Conservation (phyloP, 1,140 invertebrate species). For the Drosophila mayri region DNA sequence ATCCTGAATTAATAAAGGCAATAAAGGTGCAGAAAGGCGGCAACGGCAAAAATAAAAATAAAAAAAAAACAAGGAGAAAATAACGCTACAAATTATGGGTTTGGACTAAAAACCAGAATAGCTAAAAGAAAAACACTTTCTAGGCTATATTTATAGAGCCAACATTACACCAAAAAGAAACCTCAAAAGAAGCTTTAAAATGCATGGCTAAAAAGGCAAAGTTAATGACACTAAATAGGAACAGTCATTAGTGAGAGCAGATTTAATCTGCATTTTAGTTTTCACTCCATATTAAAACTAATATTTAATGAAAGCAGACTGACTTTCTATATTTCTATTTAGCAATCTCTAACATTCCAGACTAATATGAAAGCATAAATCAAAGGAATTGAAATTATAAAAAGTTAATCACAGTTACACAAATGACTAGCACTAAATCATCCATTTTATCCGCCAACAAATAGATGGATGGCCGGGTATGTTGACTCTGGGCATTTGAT, state of each 20-base stretch:
- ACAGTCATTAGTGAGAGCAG: background rate
- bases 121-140: conserved; percentile 5
- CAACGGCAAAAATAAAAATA: conserved; percentile 2
- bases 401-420: conserved; percentile 7
- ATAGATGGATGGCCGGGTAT: background rate
- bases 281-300: background rate
- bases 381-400: background rate
- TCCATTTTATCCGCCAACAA: conserved; percentile 2
- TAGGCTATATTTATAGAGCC: conserved; percentile 13
- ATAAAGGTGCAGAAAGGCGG: conserved; percentile 25
- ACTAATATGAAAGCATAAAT: background rate
- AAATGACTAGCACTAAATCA: conserved; percentile 14
- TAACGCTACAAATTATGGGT: conserved; percentile 10
- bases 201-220: no score
- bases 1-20: conserved; percentile 66
- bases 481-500: conserved; percentile 6
- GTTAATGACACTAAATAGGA: background rate
- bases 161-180: background rate
- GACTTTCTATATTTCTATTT: background rate
- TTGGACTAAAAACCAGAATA: background rate
- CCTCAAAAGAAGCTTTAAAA: background rate
- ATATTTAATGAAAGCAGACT: no score
- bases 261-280: no score
- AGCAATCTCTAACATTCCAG: background rate
- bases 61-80: conserved; percentile 7